Evolutionary conservation across 2,797 vertebrate species (phyloP).

Genomic region (Sebastes vulpes): DNA sequence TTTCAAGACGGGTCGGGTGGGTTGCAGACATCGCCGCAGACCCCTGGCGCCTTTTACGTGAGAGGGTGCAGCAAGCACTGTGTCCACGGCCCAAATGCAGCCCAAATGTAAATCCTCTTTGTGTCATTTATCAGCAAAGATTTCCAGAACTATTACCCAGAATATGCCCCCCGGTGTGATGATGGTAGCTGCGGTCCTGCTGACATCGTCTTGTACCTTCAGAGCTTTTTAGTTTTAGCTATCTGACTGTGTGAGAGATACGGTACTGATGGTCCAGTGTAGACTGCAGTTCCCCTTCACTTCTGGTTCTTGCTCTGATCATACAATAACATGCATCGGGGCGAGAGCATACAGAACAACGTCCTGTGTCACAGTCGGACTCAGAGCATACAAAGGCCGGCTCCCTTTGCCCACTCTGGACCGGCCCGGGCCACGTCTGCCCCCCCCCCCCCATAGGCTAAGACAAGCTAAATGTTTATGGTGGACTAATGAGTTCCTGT

Average conservation of each 20-base stretch:
- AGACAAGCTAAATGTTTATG: conserved; percentile 81
- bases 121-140: neutral
- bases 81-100: no score
- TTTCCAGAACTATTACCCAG: neutral
- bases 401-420: conserved; percentile 15
- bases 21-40: no score
- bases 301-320: neutral
- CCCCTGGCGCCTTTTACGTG: no score
- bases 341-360: neutral
- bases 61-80: no score
- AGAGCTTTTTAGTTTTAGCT: neutral
- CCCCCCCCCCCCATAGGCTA: conserved; percentile 56
- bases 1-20: no score
- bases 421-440: conserved; percentile 43
- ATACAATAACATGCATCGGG: conserved; percentile 6
- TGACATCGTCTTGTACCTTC: neutral
- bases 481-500: conserved; percentile 84
- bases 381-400: conserved; percentile 18
- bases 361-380: conserved; percentile 21
- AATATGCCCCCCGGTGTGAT: neutral
- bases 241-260: neutral
- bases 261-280: neutral
- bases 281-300: neutral
- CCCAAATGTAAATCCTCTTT: neutral
- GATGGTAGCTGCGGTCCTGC: neutral